Conservation (phyloP, 2,888 invertebrate species). For the Piscicola geometra region DNA sequence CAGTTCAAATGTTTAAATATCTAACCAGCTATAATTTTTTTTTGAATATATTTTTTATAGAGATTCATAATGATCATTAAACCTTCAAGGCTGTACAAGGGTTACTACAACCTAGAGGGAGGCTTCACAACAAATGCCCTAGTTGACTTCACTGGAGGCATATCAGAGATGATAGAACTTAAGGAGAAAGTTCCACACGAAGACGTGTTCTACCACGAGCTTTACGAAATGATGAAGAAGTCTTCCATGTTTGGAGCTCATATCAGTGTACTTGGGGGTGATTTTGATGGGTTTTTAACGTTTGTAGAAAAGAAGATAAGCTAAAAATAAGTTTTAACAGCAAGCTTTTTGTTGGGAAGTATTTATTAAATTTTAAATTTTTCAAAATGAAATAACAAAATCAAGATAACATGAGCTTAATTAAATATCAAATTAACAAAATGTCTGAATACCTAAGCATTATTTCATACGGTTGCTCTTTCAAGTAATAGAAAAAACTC, state of each 20-base stretch:
- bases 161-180: conserved; percentile 49
- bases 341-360: not conserved
- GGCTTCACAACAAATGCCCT: conserved; percentile 51
- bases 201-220: conserved; percentile 49
- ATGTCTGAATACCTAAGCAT: too few species aligned
- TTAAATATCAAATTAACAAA: too few species aligned
- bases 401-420: too few species aligned
- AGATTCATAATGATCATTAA: too few species aligned
- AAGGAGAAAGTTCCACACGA: conserved; percentile 41
- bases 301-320: not conserved
- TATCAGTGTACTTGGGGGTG: conserved; percentile 7
- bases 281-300: not conserved
- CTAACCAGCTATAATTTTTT: too few species aligned
- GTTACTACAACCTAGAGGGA: conserved; percentile 50
- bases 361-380: not conserved
- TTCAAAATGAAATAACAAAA: too few species aligned
- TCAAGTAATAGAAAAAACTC: too few species aligned
- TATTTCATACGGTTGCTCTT: too few species aligned
- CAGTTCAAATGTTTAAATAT: too few species aligned
- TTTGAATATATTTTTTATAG: too few species aligned
- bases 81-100: conserved; percentile 51
- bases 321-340: not conserved
- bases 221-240: conserved; percentile 38
- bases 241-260: conserved; percentile 36
- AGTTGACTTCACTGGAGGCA: conserved; percentile 53